Evolutionary conservation across 2,113 vertebrate genomes (phyloP), one percentile per base, ranked within the genome.

Genomic region (Chloropsis cyanopogon): DNA sequence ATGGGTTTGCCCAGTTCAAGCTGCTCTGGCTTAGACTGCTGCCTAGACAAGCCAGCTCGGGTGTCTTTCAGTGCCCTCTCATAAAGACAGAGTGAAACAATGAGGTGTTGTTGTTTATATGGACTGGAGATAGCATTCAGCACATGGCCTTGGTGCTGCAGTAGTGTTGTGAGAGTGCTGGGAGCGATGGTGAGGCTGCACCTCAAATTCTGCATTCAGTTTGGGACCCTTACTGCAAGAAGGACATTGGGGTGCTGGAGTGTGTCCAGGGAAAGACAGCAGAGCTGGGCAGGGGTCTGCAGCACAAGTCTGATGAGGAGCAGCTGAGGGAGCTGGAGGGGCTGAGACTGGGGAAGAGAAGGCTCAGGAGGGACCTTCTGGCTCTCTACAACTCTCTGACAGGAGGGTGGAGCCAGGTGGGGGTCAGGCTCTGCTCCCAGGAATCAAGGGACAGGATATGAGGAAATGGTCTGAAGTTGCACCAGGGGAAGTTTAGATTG

Each of bases 351-450:
- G 23, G 8, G 14, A 6, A 61, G 13, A 68, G n/a, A 29, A 54
- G 29, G 21, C 47, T 69, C 11, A 22, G 29, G 8, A 6, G 35
- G 10, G 12, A 35, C 25, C 6, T 75, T 68, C 25, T 47, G 0
- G 0, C 16, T n/a, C 28, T 61, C 20, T 4, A 10, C 9, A 12
- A 1, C 31, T 52, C 12, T 24, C 12, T 66, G 12, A n/a, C 2
- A 46, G 11, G 17, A 42, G 29, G 0, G 6, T 47, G 47, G 7
- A 61, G 21, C 17, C 47, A 31, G 6, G 2, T 41, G 4, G 4
- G 3, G 1, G 1, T 61, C 3, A 1, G 41, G 22, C 29, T 63
- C 25, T 63, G 50, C 35, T 63, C 26, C 22, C 11, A 24, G 7
- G 14, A 7, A 56, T 20, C 14, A 22, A 76, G 25, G 3, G 8